These are phyloP conservation scores for Scatophagus argus DNA, from an alignment of 2,113 vertebrate species.

Conservation along the genomic window DNA sequence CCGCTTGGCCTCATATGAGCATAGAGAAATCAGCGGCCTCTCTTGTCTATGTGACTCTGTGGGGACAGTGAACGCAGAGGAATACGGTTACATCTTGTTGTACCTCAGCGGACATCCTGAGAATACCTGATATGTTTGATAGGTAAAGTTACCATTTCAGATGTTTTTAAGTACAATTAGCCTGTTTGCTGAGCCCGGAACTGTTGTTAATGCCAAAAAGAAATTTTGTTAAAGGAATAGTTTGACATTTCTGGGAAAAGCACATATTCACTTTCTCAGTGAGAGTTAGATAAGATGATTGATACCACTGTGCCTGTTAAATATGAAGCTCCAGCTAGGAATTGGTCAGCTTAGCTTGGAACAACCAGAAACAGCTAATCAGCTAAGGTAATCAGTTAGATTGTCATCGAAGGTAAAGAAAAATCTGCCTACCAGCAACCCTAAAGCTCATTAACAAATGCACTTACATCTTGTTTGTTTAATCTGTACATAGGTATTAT, in stretches of 20 bases:
- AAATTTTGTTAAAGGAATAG: neutral
- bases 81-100: constrained; percentile 44
- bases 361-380: neutral
- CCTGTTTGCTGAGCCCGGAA: neutral
- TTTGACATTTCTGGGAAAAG: neutral
- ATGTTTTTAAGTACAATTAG: neutral
- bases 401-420: too few species aligned
- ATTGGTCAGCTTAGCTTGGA: neutral
- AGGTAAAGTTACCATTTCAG: neutral
- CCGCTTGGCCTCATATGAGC: constrained; percentile 54
- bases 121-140: constrained; percentile 48
- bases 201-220: neutral
- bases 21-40: constrained; percentile 53
- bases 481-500: neutral
- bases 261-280: too few species aligned
- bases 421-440: neutral
- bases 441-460: neutral
- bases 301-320: neutral
- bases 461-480: neutral
- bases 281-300: too few species aligned
- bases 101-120: constrained; percentile 36
- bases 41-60: constrained; percentile 69
- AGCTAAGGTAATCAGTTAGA: too few species aligned
- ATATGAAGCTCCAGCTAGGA: neutral
- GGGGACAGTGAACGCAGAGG: constrained; percentile 38